Evolutionary conservation across 1,140 invertebrate species (phyloP), one percentile per base, ranked within the genome.

Genomic region (Brachionus angularis): DNA sequence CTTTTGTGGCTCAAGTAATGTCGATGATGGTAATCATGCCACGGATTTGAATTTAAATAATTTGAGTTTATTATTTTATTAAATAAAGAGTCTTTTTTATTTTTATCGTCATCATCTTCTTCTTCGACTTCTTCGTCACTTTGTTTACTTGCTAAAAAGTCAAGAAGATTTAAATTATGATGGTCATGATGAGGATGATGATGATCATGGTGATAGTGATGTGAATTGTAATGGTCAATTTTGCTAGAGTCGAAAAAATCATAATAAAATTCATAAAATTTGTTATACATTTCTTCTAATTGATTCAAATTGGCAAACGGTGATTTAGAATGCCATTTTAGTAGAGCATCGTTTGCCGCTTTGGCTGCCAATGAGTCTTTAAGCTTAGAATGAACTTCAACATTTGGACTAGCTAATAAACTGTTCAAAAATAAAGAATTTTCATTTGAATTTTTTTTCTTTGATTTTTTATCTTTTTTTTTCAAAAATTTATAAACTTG

Each of bases 261-360:
- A 50, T 67, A 67, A 12, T 67, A 67, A 36, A 67, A 67, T 12
- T 46, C 62, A 23, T 47, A 67, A 8, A 67, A 67, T 50, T 67
- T 67, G 27, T 67, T 46, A 27, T 67, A 67, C 62, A 67, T 67
- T 29, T 50, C 14, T 67, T 67, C 62, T 4, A 67, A 33, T 18
- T 67, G 21, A 29, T 67, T 31, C 0, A 67, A 21, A 33, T 25
- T 47, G 7, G 62, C 42, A 50, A 36, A 47, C 10, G 62, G 62
- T 10, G 31, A 29, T 25, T 67, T 67, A 10, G 62, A 67, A 16
- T 67, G 62, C 62, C 62, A 67, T 29, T 67, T 67, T n/a, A 47
- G 42, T 8, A 67, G 27, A 29, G 62, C 62, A 34, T 67, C 62
- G 42, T 67, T 67, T n/a, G 62, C 62, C 1, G 62, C 62, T 23